phyloP scores from a whole-genome alignment of 2,113 vertebrate genomes.

The Raphicerus campestris region DNA sequence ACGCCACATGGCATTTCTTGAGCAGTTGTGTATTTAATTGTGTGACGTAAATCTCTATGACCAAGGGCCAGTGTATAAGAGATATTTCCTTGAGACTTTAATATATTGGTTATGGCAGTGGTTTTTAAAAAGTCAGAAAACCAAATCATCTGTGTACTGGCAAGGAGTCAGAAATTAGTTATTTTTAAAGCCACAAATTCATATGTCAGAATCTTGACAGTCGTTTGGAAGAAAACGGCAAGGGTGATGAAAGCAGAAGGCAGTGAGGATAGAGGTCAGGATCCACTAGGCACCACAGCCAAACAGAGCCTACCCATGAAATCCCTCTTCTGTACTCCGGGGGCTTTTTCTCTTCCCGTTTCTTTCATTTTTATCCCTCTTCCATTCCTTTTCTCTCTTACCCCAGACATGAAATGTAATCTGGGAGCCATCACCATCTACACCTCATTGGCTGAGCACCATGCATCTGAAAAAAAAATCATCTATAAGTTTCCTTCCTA shows the following conservation, averaged over 20 bases:
- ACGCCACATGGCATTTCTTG: not conserved
- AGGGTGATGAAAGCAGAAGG: not conserved
- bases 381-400: not conserved
- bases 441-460: not conserved
- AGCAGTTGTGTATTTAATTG: not conserved
- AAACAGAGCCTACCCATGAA: not conserved
- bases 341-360: not conserved
- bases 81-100: not conserved
- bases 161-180: not conserved
- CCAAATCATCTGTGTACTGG: not conserved
- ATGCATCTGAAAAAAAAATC: not conserved
- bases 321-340: not conserved
- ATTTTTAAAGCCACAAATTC: slow-evolving; percentile 27
- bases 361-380: not conserved
- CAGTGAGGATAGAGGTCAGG: not conserved
- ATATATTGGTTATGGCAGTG: not conserved
- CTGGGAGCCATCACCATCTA: not conserved
- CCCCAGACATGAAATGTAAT: not conserved
- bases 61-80: not conserved
- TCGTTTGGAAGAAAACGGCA: slow-evolving; percentile 1
- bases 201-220: not conserved
- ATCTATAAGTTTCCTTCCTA: not conserved
- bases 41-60: not conserved
- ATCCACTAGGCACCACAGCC: not conserved
- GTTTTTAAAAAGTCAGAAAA: not conserved